Percentiles rank a stretch among this genome's conserved stretches.
These are phyloP conservation scores for Percopsis omiscomaycus DNA, from an alignment of 2,797 vertebrate genomes.

Conservation along the genomic window DNA sequence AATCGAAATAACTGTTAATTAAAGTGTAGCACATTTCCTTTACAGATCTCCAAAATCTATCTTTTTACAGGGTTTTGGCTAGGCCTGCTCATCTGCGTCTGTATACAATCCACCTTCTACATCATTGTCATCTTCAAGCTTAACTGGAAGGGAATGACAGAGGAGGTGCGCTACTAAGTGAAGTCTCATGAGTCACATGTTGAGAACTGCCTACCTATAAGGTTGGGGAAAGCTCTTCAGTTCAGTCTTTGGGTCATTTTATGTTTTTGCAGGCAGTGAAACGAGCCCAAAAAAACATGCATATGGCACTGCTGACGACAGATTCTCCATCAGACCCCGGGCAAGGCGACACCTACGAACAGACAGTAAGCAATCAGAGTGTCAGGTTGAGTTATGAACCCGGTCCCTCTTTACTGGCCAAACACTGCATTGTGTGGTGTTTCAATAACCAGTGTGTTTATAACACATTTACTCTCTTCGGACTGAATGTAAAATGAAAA, in stretches of 20 bases:
- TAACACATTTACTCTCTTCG: too few species aligned
- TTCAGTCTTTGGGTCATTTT: slow-evolving; percentile 1
- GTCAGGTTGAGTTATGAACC: slow-evolving; percentile 19
- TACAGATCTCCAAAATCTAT: slow-evolving; percentile 1
- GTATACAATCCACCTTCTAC: slow-evolving; percentile 82
- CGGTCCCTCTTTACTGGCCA: not conserved
- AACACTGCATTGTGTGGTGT: not conserved
- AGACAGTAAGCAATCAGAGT: slow-evolving; percentile 7
- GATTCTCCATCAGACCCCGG: slow-evolving; percentile 3
- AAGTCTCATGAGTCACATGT: not conserved
- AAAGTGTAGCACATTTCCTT: not conserved
- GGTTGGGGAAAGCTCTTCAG: not conserved
- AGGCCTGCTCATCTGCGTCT: slow-evolving; percentile 81
- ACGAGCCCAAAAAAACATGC: slow-evolving; percentile 47
- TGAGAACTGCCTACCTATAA: not conserved
- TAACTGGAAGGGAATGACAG: slow-evolving; percentile 81
- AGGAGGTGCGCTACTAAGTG: slow-evolving; percentile 74
- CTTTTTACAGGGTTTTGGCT: slow-evolving; percentile 84
- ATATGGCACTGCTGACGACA: slow-evolving; percentile 14
- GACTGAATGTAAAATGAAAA: too few species aligned
- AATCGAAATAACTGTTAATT: not conserved
- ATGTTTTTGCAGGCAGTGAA: slow-evolving; percentile 55
- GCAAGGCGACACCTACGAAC: slow-evolving; percentile 9
- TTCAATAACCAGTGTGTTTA: too few species aligned
- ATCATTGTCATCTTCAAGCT: slow-evolving; percentile 77